A percentile compares a stretch with the other conserved stretches of the same genome.
Evolutionary conservation across 2,888 invertebrate species (phyloP).

Genomic region (Trichopria drosophilae): DNA sequence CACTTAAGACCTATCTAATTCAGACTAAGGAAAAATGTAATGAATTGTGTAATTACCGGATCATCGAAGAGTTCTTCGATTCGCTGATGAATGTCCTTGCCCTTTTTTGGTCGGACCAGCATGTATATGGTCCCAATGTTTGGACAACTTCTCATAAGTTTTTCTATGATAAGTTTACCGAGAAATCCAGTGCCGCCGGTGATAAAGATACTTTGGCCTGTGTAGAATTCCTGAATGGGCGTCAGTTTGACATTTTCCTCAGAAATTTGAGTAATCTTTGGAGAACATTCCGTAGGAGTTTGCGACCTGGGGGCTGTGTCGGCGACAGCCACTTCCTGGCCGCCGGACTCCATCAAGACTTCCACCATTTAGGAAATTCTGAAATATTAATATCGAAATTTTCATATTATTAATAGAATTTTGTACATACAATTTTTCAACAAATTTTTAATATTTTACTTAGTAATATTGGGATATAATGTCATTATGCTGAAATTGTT

Average conservation of each 20-base stretch:
- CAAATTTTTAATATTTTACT: too few species aligned
- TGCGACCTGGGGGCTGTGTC: conserved; percentile 43
- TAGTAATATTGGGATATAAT: too few species aligned
- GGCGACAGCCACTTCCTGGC: conserved; percentile 51
- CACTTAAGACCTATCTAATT: background rate
- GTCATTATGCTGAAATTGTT: too few species aligned
- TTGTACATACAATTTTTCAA: too few species aligned
- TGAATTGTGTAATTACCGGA: conserved; percentile 41
- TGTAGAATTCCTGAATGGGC: conserved; percentile 61
- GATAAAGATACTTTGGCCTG: conserved; percentile 62
- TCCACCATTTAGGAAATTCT: conserved; percentile 49
- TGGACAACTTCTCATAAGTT: conserved; percentile 67
- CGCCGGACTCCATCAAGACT: conserved; percentile 52
- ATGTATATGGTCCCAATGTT: conserved; percentile 65
- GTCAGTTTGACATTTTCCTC: conserved; percentile 41
- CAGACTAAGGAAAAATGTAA: conserved; percentile 9
- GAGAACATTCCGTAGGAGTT: conserved; percentile 44
- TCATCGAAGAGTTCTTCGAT: conserved; percentile 61
- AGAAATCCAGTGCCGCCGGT: conserved; percentile 72
- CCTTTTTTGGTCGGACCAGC: conserved; percentile 64
- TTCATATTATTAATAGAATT: too few species aligned
- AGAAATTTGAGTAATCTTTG: conserved; percentile 31
- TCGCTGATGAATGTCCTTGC: conserved; percentile 60
- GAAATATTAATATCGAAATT: too few species aligned
- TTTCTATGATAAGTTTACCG: conserved; percentile 72